Evolutionary conservation across 1,140 invertebrate genomes (phyloP).

Genomic region (Eulimnadia texana): DNA sequence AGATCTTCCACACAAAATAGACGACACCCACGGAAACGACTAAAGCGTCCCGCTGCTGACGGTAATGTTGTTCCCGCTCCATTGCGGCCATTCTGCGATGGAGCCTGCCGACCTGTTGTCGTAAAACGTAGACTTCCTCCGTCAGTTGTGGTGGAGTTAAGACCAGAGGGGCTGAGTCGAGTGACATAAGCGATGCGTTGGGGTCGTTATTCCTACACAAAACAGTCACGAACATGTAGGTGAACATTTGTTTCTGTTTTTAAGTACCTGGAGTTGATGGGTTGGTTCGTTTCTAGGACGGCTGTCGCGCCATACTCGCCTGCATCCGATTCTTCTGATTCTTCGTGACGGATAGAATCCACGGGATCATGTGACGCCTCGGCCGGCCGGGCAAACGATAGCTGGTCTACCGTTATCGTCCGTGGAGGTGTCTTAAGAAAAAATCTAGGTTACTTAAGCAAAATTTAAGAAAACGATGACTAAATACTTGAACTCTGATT

Average conservation of each 20-base stretch:
- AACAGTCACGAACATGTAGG: not conserved
- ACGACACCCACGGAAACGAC: slow-evolving; percentile 1
- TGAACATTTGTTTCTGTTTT: too few relatives aligned
- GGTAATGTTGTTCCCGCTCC: slow-evolving; percentile 5
- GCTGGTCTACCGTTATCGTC: not conserved
- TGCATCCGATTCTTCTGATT: not conserved
- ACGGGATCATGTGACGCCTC: not conserved
- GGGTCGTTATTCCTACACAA: not conserved
- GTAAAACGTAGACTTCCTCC: slow-evolving; percentile 4
- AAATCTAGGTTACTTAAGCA: not conserved
- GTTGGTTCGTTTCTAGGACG: not conserved
- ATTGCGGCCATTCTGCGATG: slow-evolving; percentile 2
- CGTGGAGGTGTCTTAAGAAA: slow-evolving; percentile 6
- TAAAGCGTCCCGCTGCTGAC: slow-evolving; percentile 4
- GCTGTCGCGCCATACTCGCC: not conserved
- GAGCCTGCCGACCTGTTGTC: slow-evolving; percentile 1
- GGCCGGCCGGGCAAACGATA: not conserved
- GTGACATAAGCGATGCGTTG: not conserved
- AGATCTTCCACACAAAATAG: slow-evolving; percentile 9
- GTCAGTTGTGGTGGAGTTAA: slow-evolving; percentile 1
- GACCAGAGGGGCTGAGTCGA: not conserved
- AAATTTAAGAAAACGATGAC: not conserved
- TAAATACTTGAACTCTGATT: not conserved
- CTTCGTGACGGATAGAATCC: not conserved
- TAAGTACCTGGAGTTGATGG: not conserved